Conservation (phyloP, 2,797 vertebrate species). For the Bradypus variegatus region DNA sequence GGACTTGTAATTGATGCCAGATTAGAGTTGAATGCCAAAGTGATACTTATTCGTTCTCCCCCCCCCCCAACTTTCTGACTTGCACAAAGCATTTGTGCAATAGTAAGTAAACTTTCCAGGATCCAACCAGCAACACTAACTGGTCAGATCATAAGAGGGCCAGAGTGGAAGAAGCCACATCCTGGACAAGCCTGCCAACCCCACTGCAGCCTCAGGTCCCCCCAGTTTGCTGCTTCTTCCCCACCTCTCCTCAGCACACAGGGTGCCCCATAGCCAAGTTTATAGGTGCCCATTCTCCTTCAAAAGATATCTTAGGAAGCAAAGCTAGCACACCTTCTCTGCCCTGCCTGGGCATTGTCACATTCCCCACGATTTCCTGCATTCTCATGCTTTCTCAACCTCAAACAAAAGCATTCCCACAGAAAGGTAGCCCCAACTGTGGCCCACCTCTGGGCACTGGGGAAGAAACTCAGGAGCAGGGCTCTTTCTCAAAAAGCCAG, state of each 20-base stretch:
- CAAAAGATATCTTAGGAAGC: conserved; percentile 26
- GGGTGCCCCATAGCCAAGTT: conserved; percentile 51
- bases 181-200: conserved; percentile 46
- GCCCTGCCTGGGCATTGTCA: conserved; percentile 24
- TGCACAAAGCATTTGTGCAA: conserved; percentile 36
- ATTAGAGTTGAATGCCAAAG: conserved; percentile 48
- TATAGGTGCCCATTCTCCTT: conserved; percentile 45
- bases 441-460: conserved; percentile 20
- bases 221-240: conserved; percentile 39
- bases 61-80: conserved; percentile 53
- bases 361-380: conserved; percentile 21
- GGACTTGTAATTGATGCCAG: conserved; percentile 49
- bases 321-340: conserved; percentile 20
- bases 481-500: conserved; percentile 49
- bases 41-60: not conserved
- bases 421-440: conserved; percentile 30
- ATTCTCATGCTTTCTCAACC: not conserved
- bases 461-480: conserved; percentile 50
- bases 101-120: conserved; percentile 65
- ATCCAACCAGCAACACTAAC: conserved; percentile 46
- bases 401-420: conserved; percentile 50
- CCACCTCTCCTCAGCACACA: not conserved
- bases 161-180: conserved; percentile 43
- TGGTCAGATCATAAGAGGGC: conserved; percentile 37
- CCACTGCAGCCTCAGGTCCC: not conserved